phyloP scores from a whole-genome alignment of 2,113 vertebrate genomes.

The Ceyx cyanopectus region DNA sequence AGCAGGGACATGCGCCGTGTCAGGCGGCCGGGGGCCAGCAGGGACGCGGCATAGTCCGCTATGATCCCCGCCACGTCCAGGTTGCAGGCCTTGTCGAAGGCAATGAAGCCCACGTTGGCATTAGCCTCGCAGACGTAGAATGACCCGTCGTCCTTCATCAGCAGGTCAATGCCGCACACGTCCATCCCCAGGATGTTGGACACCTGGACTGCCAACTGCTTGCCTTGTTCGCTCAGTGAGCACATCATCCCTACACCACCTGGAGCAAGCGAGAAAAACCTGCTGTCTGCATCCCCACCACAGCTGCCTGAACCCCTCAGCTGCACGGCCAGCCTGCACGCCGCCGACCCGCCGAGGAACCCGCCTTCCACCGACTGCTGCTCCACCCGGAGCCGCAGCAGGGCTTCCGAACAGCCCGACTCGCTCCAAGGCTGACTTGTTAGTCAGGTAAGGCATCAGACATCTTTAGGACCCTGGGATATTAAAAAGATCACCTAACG shows the following conservation, averaged over 20 bases:
- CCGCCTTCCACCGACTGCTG: not conserved
- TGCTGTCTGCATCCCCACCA: not conserved
- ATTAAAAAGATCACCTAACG: not conserved
- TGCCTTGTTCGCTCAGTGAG: conserved; percentile 84
- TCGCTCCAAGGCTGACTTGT: not conserved
- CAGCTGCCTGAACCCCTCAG: not conserved
- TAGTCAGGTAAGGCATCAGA: not conserved
- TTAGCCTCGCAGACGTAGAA: conserved; percentile 87
- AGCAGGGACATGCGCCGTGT: conserved; percentile 85
- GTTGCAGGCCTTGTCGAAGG: conserved; percentile 88
- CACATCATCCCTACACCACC: conserved; percentile 87
- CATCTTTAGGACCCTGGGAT: not conserved
- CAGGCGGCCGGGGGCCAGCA: conserved; percentile 84
- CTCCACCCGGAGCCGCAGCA: not conserved
- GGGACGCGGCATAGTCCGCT: conserved; percentile 85
- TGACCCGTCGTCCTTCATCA: conserved; percentile 85
- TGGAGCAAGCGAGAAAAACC: conserved; percentile 35
- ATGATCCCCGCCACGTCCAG: conserved; percentile 86
- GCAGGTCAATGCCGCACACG: conserved; percentile 83
- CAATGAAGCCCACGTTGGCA: conserved; percentile 87
- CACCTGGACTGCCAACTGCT: conserved; percentile 83
- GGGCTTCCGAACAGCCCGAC: not conserved
- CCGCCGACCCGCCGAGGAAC: not conserved
- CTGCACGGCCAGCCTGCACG: not conserved
- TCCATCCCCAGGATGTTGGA: conserved; percentile 87